Percentiles rank a stretch among this genome's conserved stretches.
These are phyloP conservation scores for Pterostichus madidus DNA, from an alignment of 2,888 invertebrate species.

Conservation along the genomic window DNA sequence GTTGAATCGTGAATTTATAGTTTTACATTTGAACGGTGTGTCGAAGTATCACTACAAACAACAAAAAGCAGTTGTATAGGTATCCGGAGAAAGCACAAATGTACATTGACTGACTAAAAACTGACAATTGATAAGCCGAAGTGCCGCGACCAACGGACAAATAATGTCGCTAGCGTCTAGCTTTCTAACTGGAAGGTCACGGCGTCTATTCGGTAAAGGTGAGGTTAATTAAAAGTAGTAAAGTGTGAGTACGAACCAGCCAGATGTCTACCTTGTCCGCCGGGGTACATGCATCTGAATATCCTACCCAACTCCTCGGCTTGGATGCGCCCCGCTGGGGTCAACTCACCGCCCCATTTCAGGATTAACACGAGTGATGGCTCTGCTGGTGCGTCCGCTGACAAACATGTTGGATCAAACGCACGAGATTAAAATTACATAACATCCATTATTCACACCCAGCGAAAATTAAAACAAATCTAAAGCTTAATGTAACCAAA, in stretches of 20 bases:
- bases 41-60: slow-evolving; percentile 21
- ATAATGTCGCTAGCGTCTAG: slow-evolving; percentile 1
- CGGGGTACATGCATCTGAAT: slow-evolving; percentile 99
- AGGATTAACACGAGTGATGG: slow-evolving; percentile 97
- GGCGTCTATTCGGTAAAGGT: slow-evolving; percentile 38
- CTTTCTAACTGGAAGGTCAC: slow-evolving; percentile 8
- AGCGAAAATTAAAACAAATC: no score
- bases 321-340: slow-evolving; percentile 97
- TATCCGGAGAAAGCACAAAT: slow-evolving; percentile 22
- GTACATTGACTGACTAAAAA: slow-evolving; percentile 28
- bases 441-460: neutral
- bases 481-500: no score
- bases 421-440: slow-evolving; percentile 20
- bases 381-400: slow-evolving; percentile 90
- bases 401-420: slow-evolving; percentile 69
- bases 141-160: neutral
- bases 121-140: slow-evolving; percentile 14
- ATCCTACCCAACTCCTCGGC: slow-evolving; percentile 98
- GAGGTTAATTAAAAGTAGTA: slow-evolving; percentile 72
- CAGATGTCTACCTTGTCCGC: slow-evolving; percentile 94
- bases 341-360: slow-evolving; percentile 99
- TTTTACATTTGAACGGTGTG: neutral
- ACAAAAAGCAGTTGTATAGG: slow-evolving; percentile 14
- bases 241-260: slow-evolving; percentile 82
- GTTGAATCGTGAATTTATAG: neutral